These are phyloP conservation scores for Meiosimyza platycephala DNA, from an alignment of 2,888 invertebrate genomes.

Conservation along the genomic window DNA sequence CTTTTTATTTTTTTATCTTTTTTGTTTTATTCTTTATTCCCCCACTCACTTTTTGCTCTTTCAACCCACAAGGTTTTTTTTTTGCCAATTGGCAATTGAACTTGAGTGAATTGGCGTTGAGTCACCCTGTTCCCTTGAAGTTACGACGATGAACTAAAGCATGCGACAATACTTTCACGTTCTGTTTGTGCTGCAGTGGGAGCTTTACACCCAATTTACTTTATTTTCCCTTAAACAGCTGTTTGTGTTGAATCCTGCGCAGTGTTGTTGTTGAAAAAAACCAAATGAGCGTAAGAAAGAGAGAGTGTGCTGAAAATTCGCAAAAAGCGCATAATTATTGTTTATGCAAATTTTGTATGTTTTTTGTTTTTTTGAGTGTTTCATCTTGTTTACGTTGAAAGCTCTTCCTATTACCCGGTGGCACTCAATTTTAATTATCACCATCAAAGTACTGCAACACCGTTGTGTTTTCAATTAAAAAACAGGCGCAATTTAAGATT, in stretches of 20 bases:
- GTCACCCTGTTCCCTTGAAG: constrained; percentile 45
- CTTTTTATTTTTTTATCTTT: background rate
- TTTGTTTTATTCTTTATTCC: background rate
- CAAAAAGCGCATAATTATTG: constrained; percentile 1
- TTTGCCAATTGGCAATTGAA: too few relatives aligned
- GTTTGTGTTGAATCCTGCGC: constrained; percentile 53
- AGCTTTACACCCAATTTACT: too few relatives aligned
- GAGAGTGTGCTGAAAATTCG: background rate
- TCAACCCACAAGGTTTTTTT: background rate
- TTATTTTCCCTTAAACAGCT: constrained; percentile 37
- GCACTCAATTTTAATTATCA: constrained; percentile 33
- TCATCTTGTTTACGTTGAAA: constrained; percentile 50
- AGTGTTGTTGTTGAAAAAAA: constrained; percentile 31
- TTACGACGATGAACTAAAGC: constrained; percentile 54
- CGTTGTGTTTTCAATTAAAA: too few relatives aligned
- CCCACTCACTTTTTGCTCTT: constrained; percentile 6
- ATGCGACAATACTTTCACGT: constrained; percentile 25
- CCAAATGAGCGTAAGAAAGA: too few relatives aligned
- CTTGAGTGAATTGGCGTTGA: too few relatives aligned
- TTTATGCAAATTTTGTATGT: constrained; percentile 1
- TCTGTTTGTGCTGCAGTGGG: too few relatives aligned
- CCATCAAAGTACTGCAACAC: constrained; percentile 17
- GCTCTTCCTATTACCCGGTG: constrained; percentile 43
- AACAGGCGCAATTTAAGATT: too few relatives aligned
- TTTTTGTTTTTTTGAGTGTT: constrained; percentile 1